phyloP scores from a whole-genome alignment of 1,140 invertebrate species.

The Orchestia grillus region DNA sequence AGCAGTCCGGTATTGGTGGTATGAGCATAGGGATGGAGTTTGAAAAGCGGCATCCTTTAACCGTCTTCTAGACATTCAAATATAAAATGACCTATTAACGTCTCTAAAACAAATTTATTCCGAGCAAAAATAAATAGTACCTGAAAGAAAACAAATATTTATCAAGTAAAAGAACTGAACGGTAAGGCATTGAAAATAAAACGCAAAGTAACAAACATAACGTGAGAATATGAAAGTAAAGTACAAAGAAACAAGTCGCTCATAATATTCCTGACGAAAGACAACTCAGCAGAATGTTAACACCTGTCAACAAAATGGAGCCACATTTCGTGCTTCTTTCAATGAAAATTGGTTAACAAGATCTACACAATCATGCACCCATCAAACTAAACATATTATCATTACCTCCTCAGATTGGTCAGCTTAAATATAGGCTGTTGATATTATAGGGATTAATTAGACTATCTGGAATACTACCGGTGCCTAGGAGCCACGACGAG shows the following conservation, averaged over 20 bases:
- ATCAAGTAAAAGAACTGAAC: background rate
- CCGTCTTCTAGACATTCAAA: background rate
- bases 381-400: background rate
- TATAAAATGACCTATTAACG: background rate
- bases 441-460: background rate
- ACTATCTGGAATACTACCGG: background rate
- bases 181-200: background rate
- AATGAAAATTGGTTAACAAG: background rate
- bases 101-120: background rate
- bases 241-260: background rate
- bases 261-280: background rate
- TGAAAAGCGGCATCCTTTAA: background rate
- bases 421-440: background rate
- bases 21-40: too few species aligned
- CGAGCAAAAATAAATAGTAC: background rate
- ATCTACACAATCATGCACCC: background rate
- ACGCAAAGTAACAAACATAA: background rate
- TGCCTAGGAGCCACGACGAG: background rate
- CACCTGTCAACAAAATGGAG: background rate
- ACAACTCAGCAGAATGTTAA: background rate
- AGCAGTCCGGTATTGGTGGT: too few species aligned
- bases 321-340: background rate
- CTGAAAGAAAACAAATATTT: background rate
- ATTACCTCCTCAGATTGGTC: background rate
- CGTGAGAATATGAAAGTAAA: background rate